These are phyloP conservation scores for Diacarnus erythraeanus DNA, from an alignment of 37 sponge, comb jelly and placozoan genomes.

Conservation along the genomic window DNA sequence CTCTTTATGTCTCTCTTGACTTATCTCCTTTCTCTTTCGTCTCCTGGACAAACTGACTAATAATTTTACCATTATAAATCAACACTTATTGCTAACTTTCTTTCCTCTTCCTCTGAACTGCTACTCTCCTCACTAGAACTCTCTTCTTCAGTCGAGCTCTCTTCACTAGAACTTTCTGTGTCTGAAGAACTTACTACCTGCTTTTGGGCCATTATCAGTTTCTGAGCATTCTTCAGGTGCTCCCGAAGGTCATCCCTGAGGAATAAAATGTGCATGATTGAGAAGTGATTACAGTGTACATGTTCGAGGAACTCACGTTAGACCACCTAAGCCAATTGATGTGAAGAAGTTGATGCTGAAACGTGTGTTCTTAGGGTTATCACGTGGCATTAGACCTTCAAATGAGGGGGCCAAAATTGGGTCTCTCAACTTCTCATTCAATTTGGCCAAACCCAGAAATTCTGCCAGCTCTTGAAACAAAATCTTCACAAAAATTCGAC, in stretches of 20 bases:
- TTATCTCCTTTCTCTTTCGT: constrained; percentile 17
- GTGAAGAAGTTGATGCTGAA: constrained; percentile 99
- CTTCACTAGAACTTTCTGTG: constrained; percentile 1
- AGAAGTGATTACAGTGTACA: background rate
- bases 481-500: constrained; percentile 99
- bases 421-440: constrained; percentile 89
- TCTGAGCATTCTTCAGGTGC: constrained; percentile 91
- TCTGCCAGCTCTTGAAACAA: constrained; percentile 96
- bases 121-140: constrained; percentile 6
- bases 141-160: constrained; percentile 7
- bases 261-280: background rate
- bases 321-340: constrained; percentile 96
- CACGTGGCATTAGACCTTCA: constrained; percentile 93
- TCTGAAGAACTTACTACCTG: constrained; percentile 40
- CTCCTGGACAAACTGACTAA: too few species aligned
- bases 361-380: constrained; percentile 91
- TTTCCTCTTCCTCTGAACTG: background rate
- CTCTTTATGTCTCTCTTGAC: constrained; percentile 3
- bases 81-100: background rate
- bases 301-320: constrained; percentile 94
- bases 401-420: constrained; percentile 75
- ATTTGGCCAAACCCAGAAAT: constrained; percentile 88
- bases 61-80: too few species aligned
- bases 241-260: constrained; percentile 88
- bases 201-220: constrained; percentile 80